These are phyloP conservation scores for Pipistrellus kuhlii DNA, from an alignment of 2,797 vertebrate genomes.

Conservation along the genomic window DNA sequence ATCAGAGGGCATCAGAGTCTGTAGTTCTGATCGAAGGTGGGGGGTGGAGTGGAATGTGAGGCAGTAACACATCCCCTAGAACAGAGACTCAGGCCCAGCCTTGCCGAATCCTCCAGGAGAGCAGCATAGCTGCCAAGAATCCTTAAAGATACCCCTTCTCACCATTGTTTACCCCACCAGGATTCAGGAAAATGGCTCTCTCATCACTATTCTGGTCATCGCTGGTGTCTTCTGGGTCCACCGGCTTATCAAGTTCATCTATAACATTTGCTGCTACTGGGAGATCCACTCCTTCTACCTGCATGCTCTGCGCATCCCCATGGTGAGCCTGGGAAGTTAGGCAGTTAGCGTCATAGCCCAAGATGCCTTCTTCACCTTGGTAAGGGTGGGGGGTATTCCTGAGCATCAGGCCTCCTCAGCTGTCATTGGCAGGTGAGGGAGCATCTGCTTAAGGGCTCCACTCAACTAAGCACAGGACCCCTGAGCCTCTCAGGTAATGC, in stretches of 20 bases:
- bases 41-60: not conserved
- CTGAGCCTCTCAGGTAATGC: not conserved
- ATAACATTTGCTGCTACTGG: constrained; percentile 99
- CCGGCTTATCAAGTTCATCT: constrained; percentile 97
- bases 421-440: not conserved
- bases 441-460: not conserved
- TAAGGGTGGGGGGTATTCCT: not conserved
- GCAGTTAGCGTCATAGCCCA: rapidly evolving
- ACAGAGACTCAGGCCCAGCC: not conserved
- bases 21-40: not conserved
- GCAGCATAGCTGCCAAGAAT: not conserved
- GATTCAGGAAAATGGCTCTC: constrained; percentile 95
- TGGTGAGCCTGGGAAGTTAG: constrained; percentile 88
- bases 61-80: not conserved
- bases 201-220: constrained; percentile 95
- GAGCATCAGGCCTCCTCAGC: not conserved
- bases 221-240: constrained; percentile 99
- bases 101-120: not conserved
- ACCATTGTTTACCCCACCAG: constrained; percentile 84
- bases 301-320: constrained; percentile 95
- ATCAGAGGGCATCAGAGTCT: not conserved
- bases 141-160: not conserved
- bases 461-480: not conserved
- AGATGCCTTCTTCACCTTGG: not conserved
- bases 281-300: constrained; percentile 98